Evolutionary conservation across 2,113 vertebrate genomes (phyloP).

Genomic region (Lota lota): DNA sequence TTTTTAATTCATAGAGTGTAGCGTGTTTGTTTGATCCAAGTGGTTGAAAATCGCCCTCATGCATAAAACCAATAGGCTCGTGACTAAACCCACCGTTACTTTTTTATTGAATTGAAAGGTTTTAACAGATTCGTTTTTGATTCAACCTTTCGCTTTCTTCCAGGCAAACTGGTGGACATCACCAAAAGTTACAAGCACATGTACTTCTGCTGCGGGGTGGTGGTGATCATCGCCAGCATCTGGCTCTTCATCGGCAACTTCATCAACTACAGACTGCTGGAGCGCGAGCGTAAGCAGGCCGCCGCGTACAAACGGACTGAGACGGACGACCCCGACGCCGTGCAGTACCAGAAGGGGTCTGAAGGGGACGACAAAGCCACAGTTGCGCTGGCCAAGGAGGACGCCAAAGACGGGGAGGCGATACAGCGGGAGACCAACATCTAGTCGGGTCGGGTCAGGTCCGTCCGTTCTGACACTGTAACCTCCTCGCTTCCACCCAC

Average conservation of each 20-base stretch:
- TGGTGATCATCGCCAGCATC: slow-evolving; percentile 85
- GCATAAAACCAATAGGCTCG: too few species aligned
- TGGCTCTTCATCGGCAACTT: slow-evolving; percentile 94
- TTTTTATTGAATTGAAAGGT: too few species aligned
- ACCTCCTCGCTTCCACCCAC: too few species aligned
- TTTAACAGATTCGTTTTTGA: not conserved
- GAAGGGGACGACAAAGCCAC: slow-evolving; percentile 38
- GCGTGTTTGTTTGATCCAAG: too few species aligned
- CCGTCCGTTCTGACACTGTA: slow-evolving; percentile 9
- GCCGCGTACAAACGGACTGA: slow-evolving; percentile 69
- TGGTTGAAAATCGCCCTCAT: too few species aligned
- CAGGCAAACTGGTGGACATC: slow-evolving; percentile 91
- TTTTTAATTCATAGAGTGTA: too few species aligned
- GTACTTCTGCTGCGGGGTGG: slow-evolving; percentile 86
- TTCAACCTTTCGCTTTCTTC: slow-evolving; percentile 34
- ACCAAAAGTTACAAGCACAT: slow-evolving; percentile 90
- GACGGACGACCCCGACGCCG: slow-evolving; percentile 66
- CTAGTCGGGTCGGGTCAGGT: slow-evolving; percentile 60
- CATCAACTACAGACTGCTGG: slow-evolving; percentile 92
- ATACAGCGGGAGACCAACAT: slow-evolving; percentile 94
- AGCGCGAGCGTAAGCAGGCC: slow-evolving; percentile 78
- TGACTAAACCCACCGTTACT: too few species aligned
- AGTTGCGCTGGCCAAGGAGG: slow-evolving; percentile 52
- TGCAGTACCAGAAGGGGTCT: slow-evolving; percentile 53
- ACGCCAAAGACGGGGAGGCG: slow-evolving; percentile 47